phyloP scores from a whole-genome alignment of 1,140 invertebrate species.

The Cydia strobilella region DNA sequence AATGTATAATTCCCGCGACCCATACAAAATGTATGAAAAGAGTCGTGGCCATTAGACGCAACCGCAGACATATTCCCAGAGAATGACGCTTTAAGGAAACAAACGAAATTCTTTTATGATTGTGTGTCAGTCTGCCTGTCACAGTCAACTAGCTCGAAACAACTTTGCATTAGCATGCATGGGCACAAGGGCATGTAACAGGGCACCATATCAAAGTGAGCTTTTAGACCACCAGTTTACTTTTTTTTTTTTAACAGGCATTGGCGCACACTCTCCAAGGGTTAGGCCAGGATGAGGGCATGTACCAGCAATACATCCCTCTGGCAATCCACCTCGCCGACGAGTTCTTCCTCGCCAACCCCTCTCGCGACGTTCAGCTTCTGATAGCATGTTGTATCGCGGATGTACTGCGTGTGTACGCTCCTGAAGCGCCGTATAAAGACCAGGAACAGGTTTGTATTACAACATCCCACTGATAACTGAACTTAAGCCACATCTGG shows the following conservation, averaged over 20 bases:
- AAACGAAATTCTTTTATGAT: no score
- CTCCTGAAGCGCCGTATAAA: slow-evolving; percentile 98
- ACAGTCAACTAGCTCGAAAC: no score
- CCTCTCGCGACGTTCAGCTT: slow-evolving; percentile 95
- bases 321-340: slow-evolving; percentile 96
- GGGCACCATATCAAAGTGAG: no score
- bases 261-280: slow-evolving; percentile 96
- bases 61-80: no score
- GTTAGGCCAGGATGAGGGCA: slow-evolving; percentile 97
- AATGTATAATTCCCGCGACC: no score
- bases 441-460: slow-evolving; percentile 91
- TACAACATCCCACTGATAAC: background rate
- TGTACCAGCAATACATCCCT: slow-evolving; percentile 95
- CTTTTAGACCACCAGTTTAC: no score
- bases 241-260: slow-evolving; percentile 80
- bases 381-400: slow-evolving; percentile 98
- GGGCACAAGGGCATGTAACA: no score
- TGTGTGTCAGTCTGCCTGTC: no score
- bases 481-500: slow-evolving; percentile 76
- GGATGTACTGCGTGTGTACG: slow-evolving; percentile 98
- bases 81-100: no score
- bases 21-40: no score
- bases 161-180: no score
- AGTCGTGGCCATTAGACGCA: no score
- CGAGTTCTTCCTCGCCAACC: slow-evolving; percentile 94